Evolutionary conservation across 2,113 vertebrate species (phyloP), one percentile per base, ranked within the genome.

Genomic region (Chlorocebus sabaeus): DNA sequence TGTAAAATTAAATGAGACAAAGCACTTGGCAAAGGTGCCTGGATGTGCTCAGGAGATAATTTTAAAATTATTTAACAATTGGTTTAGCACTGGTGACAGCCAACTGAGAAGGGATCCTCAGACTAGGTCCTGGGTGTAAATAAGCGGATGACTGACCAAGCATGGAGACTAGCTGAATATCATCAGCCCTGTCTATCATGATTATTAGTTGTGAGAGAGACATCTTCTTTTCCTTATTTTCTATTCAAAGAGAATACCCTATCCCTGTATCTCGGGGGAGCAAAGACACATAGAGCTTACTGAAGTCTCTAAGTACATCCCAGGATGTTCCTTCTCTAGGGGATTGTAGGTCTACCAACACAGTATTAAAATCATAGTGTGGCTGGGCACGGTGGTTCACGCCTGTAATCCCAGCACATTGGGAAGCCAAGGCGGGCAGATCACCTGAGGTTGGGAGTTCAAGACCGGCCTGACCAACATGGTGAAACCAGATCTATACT

Each of bases 1-100:
- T 83, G 30, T 50, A 95, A 80, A 68, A 96, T 67, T 83, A 78
- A 84, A 79, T 73, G 38, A 97, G 64, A 90, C 23, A 95, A 76
- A 90, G 45, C 38, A 90, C 78, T 85, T 80, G 90, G 45, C 55
- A 95, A 94, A 90, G 45, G 57, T 91, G 61, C 32, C 84, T 92
- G 68, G 5, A 93, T 45, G 30, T 59, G 12, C 79, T 87, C 43
- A 45, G n/a, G 38, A 32, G n/a, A 3, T 82, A 79, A 88, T 90
- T 82, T 85, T 43, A 55, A 90, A 94, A 67, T 80, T 67, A 81
- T 35, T 78, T 78, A 82, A 83, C 12, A 67, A 68, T 35, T 50
- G 25, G 48, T 68, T 93, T 85, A 79, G n/a, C 27, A 89, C 8
- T 79, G 68, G 55, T 76, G 75, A 92, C 32, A 52, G 61, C 27